These are phyloP conservation scores for Chaetura pelagica DNA, from an alignment of 2,113 vertebrate genomes.

Conservation along the genomic window DNA sequence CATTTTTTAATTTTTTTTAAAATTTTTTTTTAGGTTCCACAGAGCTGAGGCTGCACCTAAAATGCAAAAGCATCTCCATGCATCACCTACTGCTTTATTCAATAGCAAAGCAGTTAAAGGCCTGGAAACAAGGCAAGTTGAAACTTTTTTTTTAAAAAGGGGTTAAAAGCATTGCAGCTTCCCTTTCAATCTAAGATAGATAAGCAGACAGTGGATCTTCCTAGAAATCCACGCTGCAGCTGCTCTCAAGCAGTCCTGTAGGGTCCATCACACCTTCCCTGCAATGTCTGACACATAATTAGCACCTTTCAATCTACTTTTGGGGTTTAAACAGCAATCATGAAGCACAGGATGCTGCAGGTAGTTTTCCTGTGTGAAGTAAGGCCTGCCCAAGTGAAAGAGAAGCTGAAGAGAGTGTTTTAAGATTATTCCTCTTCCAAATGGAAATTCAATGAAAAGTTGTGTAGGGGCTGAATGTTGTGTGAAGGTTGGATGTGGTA, in stretches of 20 bases:
- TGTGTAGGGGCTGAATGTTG: rapidly evolving
- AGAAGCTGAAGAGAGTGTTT: background rate
- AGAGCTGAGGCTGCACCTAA: background rate
- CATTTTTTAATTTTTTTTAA: background rate
- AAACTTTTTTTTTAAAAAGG: background rate
- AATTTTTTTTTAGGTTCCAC: background rate
- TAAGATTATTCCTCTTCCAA: background rate
- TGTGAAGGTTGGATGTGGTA: background rate
- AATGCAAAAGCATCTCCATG: background rate
- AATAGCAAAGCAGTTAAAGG: background rate
- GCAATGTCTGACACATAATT: background rate
- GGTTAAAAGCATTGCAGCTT: background rate
- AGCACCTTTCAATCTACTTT: background rate
- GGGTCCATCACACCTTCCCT: background rate
- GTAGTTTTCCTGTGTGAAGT: background rate
- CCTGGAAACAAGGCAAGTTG: background rate
- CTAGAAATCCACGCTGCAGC: background rate
- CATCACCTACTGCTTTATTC: background rate
- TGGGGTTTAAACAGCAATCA: background rate
- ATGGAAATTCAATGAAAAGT: background rate
- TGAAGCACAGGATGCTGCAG: background rate
- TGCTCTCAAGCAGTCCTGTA: background rate
- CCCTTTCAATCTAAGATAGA: background rate
- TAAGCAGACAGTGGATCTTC: background rate
- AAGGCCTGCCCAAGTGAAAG: background rate